Conservation (phyloP, 2,797 vertebrate genomes). For the Phalloptychus januarius region DNA sequence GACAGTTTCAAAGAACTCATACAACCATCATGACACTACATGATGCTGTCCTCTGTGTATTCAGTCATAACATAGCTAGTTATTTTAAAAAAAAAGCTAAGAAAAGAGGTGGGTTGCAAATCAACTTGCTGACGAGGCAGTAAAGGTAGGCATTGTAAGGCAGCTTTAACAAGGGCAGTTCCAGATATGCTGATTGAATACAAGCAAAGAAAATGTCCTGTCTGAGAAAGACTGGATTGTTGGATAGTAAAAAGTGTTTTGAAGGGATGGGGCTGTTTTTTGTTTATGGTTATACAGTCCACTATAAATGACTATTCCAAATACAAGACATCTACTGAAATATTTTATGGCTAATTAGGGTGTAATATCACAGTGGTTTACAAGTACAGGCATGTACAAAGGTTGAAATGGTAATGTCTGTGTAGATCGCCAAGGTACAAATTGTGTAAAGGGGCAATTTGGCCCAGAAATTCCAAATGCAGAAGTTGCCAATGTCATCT, state of each 20-base stretch:
- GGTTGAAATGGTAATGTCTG: not conserved
- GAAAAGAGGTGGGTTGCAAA: not conserved
- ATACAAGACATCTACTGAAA: not conserved
- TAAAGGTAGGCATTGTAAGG: not conserved
- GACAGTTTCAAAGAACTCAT: not conserved
- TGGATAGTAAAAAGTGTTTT: not conserved
- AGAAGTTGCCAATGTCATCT: no score
- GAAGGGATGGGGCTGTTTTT: not conserved
- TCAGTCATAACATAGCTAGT: not conserved
- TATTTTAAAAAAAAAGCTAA: slow-evolving; percentile 1
- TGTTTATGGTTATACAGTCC: not conserved
- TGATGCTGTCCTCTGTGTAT: slow-evolving; percentile 2
- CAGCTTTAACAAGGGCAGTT: not conserved
- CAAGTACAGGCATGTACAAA: not conserved
- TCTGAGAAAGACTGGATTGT: not conserved
- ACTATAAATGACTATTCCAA: not conserved
- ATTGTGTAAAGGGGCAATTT: not conserved
- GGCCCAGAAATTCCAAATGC: not conserved
- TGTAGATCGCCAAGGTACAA: not conserved
- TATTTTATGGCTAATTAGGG: not conserved
- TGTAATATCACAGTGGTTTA: not conserved
- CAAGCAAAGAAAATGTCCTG: not conserved
- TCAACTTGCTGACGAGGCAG: not conserved
- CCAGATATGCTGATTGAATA: not conserved
- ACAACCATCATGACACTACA: not conserved